Evolutionary conservation across 2,888 invertebrate species (phyloP).

Genomic region (Cylloceria caligata): DNA sequence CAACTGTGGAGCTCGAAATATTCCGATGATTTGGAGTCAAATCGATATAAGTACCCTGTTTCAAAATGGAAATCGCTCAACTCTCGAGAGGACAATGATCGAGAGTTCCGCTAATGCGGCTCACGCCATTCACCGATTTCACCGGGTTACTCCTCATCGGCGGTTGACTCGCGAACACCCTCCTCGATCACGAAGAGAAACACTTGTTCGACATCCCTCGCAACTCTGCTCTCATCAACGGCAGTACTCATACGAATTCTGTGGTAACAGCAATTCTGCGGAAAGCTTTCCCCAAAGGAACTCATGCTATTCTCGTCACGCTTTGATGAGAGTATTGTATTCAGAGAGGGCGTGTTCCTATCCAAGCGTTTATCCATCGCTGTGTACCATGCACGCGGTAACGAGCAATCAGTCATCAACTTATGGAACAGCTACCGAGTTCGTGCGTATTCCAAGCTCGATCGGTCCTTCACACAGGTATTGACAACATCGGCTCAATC

Average conservation of each 20-base stretch:
- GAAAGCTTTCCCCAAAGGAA: conserved; percentile 52
- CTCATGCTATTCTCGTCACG: conserved; percentile 46
- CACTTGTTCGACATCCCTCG: too few relatives aligned
- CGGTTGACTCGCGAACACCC: conserved; percentile 50
- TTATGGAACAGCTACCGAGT: conserved; percentile 74
- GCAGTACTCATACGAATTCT: neutral
- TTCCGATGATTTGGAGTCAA: too few relatives aligned
- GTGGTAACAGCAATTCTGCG: too few relatives aligned
- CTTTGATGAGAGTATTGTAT: conserved; percentile 56
- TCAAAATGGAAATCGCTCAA: too few relatives aligned
- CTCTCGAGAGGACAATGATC: too few relatives aligned
- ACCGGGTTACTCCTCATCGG: conserved; percentile 48
- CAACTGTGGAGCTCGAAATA: too few relatives aligned
- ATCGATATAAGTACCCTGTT: too few relatives aligned
- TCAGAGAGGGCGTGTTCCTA: conserved; percentile 39
- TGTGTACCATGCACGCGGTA: conserved; percentile 63
- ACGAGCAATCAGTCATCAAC: conserved; percentile 54
- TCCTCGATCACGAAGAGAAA: conserved; percentile 39
- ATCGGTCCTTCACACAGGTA: conserved; percentile 69
- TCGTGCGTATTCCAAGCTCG: conserved; percentile 65
- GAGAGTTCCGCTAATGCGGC: neutral
- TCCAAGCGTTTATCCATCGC: conserved; percentile 24
- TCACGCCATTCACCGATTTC: conserved; percentile 47
- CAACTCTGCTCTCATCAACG: neutral
- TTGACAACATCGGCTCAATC: conserved; percentile 71